These are phyloP conservation scores for Bombus waltoni DNA, from an alignment of 1,140 invertebrate genomes.

Conservation along the genomic window DNA sequence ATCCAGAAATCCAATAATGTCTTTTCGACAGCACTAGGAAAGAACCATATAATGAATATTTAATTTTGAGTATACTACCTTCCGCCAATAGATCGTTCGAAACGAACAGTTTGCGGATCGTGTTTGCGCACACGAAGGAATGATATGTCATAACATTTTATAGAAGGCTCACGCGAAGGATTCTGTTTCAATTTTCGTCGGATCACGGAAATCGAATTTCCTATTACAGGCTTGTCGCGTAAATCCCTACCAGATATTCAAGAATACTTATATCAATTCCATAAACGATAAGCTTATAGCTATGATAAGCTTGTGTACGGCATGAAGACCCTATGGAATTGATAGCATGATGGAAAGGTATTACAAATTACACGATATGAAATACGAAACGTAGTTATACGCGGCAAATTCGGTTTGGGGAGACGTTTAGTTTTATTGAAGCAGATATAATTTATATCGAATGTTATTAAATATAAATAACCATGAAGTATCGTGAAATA, in stretches of 20 bases:
- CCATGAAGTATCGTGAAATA: too few species aligned
- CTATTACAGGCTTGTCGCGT: constrained; percentile 28
- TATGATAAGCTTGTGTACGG: neutral
- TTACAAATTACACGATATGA: neutral
- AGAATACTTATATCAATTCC: constrained; percentile 39
- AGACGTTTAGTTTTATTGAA: too few species aligned
- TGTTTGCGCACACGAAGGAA: neutral
- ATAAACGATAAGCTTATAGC: constrained; percentile 23
- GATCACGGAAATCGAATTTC: constrained; percentile 57
- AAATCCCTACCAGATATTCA: constrained; percentile 41
- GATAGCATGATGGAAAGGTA: neutral
- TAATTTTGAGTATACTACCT: neutral
- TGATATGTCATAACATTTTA: constrained; percentile 34
- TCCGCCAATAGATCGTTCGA: neutral
- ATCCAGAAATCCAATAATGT: neutral
- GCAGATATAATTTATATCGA: too few species aligned
- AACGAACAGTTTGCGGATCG: neutral
- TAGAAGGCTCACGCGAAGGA: constrained; percentile 33
- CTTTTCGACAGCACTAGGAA: neutral
- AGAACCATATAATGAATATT: neutral
- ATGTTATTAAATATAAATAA: too few species aligned
- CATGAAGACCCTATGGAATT: neutral
- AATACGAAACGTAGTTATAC: too few species aligned
- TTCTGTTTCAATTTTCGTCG: constrained; percentile 56
- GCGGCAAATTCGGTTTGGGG: too few species aligned